Evolutionary conservation across 2,113 vertebrate species (phyloP).

Genomic region (Loxodonta africana): DNA sequence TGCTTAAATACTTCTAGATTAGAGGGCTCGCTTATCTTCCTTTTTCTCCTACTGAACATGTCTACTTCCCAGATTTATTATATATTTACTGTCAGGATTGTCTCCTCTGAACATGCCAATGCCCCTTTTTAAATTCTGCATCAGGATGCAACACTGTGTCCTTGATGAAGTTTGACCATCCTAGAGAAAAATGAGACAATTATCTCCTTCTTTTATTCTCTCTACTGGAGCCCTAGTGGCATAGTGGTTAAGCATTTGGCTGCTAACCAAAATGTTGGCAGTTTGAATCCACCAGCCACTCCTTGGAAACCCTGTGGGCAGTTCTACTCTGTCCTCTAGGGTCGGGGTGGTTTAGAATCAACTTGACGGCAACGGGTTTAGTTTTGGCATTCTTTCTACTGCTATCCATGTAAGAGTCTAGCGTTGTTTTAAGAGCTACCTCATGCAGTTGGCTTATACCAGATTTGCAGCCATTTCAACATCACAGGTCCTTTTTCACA

Average conservation of each 20-base stretch:
- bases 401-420: neutral
- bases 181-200: neutral
- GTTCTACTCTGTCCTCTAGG: too few relatives aligned
- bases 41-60: neutral
- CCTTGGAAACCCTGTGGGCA: too few relatives aligned
- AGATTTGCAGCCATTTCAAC: neutral
- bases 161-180: neutral
- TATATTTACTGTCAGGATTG: neutral
- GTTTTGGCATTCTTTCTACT: neutral
- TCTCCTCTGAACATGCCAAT: neutral
- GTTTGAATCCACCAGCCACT: too few relatives aligned
- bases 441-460: neutral
- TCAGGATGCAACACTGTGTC: neutral
- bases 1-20: neutral
- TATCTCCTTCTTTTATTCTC: neutral
- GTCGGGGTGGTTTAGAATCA: too few relatives aligned
- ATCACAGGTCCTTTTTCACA: neutral
- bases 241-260: too few relatives aligned
- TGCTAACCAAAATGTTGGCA: too few relatives aligned
- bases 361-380: too few relatives aligned
- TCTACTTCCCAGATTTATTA: neutral
- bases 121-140: slow-evolving; percentile 23
- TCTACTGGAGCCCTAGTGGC: too few relatives aligned
- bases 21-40: neutral
- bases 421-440: neutral